A percentile compares a stretch with the other conserved stretches of the same genome.
Conservation (phyloP, 2,797 vertebrate genomes). For the Spea hammondii region DNA sequence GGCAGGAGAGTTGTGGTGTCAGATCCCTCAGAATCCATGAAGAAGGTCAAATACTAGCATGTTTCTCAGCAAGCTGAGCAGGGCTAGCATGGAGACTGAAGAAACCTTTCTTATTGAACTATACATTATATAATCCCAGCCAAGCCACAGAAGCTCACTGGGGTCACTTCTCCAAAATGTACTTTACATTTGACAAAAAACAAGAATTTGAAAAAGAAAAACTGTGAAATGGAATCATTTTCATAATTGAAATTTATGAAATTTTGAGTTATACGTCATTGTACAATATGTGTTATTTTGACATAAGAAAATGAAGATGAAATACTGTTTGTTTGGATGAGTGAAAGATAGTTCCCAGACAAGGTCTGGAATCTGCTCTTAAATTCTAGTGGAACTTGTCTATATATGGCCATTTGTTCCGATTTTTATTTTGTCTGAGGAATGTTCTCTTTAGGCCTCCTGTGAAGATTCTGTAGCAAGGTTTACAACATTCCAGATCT, state of each 20-base stretch:
- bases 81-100: too few relatives aligned
- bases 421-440: constrained; percentile 4
- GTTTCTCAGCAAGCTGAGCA: too few relatives aligned
- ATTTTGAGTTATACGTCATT: background rate
- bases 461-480: background rate
- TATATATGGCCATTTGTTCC: constrained; percentile 10
- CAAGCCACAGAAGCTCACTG: too few relatives aligned
- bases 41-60: too few relatives aligned
- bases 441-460: background rate
- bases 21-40: too few relatives aligned
- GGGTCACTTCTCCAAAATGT: too few relatives aligned
- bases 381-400: constrained; percentile 9
- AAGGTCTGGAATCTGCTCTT: background rate
- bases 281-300: background rate
- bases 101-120: too few relatives aligned
- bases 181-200: too few relatives aligned
- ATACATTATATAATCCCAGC: too few relatives aligned
- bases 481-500: constrained; percentile 4
- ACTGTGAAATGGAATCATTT: too few relatives aligned
- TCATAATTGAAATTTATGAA: background rate
- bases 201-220: too few relatives aligned
- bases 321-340: background rate
- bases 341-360: background rate
- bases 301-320: background rate
- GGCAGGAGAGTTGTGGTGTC: too few relatives aligned